Conservation (phyloP, 2,113 vertebrate species). For the Perccottus glenii region DNA sequence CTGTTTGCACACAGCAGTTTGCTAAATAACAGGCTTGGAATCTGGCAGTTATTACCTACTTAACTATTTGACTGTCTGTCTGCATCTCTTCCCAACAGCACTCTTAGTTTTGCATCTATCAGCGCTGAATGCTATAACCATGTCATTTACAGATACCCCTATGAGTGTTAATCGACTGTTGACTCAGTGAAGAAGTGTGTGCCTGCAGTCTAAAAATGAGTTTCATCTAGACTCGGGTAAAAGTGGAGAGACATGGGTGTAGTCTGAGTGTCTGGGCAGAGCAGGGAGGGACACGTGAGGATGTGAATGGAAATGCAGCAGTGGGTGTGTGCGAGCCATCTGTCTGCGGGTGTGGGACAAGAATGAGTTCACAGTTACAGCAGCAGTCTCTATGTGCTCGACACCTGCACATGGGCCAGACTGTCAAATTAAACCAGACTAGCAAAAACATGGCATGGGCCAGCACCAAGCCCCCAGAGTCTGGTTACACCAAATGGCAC, state of each 20-base stretch:
- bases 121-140: background rate
- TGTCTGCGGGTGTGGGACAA: slow-evolving; percentile 65
- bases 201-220: slow-evolving; percentile 43
- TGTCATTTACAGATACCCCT: slow-evolving; percentile 53
- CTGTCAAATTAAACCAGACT: slow-evolving; percentile 28
- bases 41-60: slow-evolving; percentile 42
- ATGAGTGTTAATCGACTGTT: slow-evolving; percentile 52
- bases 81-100: slow-evolving; percentile 45
- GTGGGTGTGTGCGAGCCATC: slow-evolving; percentile 65
- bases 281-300: slow-evolving; percentile 8
- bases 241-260: slow-evolving; percentile 9
- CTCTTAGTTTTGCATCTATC: slow-evolving; percentile 35
- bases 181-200: slow-evolving; percentile 38
- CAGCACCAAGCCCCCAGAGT: background rate
- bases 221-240: slow-evolving; percentile 52
- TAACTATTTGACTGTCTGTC: slow-evolving; percentile 59
- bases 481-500: background rate
- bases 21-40: slow-evolving; percentile 38
- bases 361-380: slow-evolving; percentile 51
- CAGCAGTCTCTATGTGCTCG: slow-evolving; percentile 30
- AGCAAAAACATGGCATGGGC: background rate
- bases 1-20: slow-evolving; percentile 15
- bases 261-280: slow-evolving; percentile 26
- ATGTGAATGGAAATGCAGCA: slow-evolving; percentile 49
- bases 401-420: slow-evolving; percentile 40